Percentiles rank a stretch among this genome's conserved stretches.
These are phyloP conservation scores for Amblyornis subalaris DNA, from an alignment of 2,113 vertebrate genomes.

Conservation along the genomic window DNA sequence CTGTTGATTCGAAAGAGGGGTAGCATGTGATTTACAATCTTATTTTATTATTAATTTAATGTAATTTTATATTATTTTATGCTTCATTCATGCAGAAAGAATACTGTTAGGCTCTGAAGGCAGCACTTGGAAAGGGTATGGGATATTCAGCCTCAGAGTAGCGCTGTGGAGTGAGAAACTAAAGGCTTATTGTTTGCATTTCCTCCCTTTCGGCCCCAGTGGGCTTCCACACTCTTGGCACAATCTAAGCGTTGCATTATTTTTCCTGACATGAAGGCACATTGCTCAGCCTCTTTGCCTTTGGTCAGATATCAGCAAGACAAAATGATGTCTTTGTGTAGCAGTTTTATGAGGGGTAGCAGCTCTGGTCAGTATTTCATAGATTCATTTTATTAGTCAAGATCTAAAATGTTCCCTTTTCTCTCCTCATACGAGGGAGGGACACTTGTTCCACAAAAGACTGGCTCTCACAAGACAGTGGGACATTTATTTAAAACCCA, in stretches of 20 bases:
- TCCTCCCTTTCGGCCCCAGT: neutral
- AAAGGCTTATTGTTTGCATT: conserved; percentile 45
- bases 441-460: neutral
- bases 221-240: conserved; percentile 39
- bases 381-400: conserved; percentile 15
- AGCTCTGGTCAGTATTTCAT: conserved; percentile 23
- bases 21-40: neutral
- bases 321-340: conserved; percentile 45
- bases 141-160: neutral
- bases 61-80: neutral
- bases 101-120: neutral
- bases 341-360: neutral
- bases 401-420: conserved; percentile 27
- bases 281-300: conserved; percentile 33
- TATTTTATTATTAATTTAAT: neutral
- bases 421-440: neutral
- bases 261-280: conserved; percentile 39
- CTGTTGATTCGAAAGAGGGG: neutral
- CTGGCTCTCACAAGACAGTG: neutral
- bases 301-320: conserved; percentile 33
- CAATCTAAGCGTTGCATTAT: conserved; percentile 27
- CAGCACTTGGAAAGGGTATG: neutral
- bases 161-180: neutral
- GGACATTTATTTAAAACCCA: conserved; percentile 1
- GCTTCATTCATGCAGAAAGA: neutral